Percentiles rank a stretch among this genome's conserved stretches.
These are phyloP conservation scores for Myotis lucifugus DNA, from an alignment of 2,113 vertebrate genomes.

Conservation along the genomic window DNA sequence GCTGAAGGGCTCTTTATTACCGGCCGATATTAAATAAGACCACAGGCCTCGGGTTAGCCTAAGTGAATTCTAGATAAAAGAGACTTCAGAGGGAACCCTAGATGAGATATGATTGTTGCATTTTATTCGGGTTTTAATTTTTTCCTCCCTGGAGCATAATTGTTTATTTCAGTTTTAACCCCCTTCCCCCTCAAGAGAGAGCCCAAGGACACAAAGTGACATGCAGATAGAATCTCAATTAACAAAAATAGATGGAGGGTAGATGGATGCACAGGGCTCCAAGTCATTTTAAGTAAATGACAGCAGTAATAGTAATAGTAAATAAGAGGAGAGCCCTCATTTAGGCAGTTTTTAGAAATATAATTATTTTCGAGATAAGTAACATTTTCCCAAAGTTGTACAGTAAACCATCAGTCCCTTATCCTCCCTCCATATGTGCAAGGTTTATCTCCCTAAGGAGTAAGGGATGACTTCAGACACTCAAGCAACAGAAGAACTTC, in stretches of 20 bases:
- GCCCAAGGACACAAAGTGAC: slow-evolving; percentile 61
- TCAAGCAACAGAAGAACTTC: slow-evolving; percentile 19
- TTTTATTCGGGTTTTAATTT: slow-evolving; percentile 55
- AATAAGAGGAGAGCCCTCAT: not conserved
- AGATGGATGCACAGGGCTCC: not conserved
- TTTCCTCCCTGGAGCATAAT: slow-evolving; percentile 26
- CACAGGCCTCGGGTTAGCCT: slow-evolving; percentile 85
- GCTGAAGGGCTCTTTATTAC: slow-evolving; percentile 97
- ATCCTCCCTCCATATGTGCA: not conserved
- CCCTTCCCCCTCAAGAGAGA: slow-evolving; percentile 39
- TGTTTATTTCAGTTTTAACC: slow-evolving; percentile 71
- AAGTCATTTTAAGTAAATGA: not conserved
- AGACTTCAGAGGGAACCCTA: slow-evolving; percentile 72
- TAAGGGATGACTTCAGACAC: not conserved
- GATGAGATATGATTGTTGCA: slow-evolving; percentile 62
- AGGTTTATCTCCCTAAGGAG: not conserved
- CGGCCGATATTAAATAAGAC: slow-evolving; percentile 91
- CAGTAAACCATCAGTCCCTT: not conserved
- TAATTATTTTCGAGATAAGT: slow-evolving; percentile 45
- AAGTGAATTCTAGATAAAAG: slow-evolving; percentile 84
- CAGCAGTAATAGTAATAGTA: not conserved
- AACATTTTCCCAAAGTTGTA: not conserved
- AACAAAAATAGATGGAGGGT: slow-evolving; percentile 37
- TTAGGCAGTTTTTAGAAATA: not conserved
- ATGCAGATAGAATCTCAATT: slow-evolving; percentile 15